phyloP scores from a whole-genome alignment of 2,113 vertebrate genomes.

The Peromyscus maniculatus region DNA sequence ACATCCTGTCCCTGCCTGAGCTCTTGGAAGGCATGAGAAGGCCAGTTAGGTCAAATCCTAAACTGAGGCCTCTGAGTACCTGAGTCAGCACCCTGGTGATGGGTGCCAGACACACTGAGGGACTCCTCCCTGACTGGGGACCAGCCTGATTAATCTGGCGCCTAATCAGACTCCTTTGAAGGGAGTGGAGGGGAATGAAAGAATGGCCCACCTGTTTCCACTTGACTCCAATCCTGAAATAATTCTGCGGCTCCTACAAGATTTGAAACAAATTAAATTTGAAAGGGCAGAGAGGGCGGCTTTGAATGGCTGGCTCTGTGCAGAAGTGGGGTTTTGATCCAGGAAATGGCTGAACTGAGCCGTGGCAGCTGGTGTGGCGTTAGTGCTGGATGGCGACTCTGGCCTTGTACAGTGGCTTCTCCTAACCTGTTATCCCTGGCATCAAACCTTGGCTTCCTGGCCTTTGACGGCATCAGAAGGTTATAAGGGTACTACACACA shows the following conservation, averaged over 20 bases:
- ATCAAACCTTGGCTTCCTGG: background rate
- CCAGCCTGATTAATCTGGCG: conserved; percentile 63
- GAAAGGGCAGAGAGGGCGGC: conserved; percentile 81
- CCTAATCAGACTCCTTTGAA: conserved; percentile 63
- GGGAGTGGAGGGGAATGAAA: conserved; percentile 52
- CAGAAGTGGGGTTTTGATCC: conserved; percentile 56
- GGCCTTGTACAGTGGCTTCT: background rate
- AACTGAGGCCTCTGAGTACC: background rate
- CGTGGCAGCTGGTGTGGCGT: background rate
- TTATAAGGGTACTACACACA: background rate
- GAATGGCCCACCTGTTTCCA: conserved; percentile 82
- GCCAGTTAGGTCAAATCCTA: background rate
- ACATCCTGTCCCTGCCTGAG: background rate
- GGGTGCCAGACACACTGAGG: background rate
- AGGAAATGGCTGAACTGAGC: conserved; percentile 67
- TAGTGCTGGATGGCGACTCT: background rate
- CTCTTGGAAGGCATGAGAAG: background rate
- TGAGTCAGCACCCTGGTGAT: background rate
- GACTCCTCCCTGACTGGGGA: background rate
- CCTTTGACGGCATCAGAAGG: background rate
- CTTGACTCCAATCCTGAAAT: conserved; percentile 83
- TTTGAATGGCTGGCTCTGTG: conserved; percentile 72
- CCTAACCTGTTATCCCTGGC: conserved; percentile 18
- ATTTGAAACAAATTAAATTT: conserved; percentile 84
- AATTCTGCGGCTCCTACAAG: conserved; percentile 80